Evolutionary conservation across 2,797 vertebrate species (phyloP), one percentile per base, ranked within the genome.

Genomic region (Melanotaenia boesemani): DNA sequence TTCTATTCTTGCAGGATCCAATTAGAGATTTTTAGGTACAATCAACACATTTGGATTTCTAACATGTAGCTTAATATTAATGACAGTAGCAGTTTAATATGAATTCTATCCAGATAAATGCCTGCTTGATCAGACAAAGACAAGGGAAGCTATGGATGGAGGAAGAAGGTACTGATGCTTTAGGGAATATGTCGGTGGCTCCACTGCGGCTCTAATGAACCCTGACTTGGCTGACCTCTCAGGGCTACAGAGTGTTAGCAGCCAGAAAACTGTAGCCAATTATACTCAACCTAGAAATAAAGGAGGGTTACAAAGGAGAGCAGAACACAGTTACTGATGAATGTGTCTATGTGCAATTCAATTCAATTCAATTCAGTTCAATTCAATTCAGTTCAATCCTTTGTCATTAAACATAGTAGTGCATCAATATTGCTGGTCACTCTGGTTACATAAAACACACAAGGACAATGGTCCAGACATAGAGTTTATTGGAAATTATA

Each of bases 121-220:
- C 28, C 55, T 20, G 55, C 57, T 41, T 70, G 16, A 32, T 59
- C 41, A 63, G 44, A 44, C 32, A 68, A 63, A 60, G 18, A 73
- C 1, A 28, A 46, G 60, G 8, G 1, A 11, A 65, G 18, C 10
- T 18, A n/a, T 4, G 62, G 54, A 58, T 72, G 55, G 63, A 15
- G 62, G 60, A 63, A 62, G 58, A 74, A 63, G 18, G 20, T 63
- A n/a, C 18, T 61, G 54, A 76, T 84, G 74, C 62, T 72, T 70
- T 55, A 66, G 77, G 80, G 72, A 82, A 67, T 41, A 24, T 63
- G 63, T 50, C 13, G 10, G 67, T 2, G 3, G 63, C 77, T 80
- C 36, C 54, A 34, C 71, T 57, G 61, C 63, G 57, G 44, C 71
- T 72, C 73, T 88, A 91, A 92, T 89, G 83, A 92, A 88, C 81